Base-by-base conservation (phyloP, 35 echinoderm and acorn worm genomes). In the Holothuria glaberrima region DNA sequence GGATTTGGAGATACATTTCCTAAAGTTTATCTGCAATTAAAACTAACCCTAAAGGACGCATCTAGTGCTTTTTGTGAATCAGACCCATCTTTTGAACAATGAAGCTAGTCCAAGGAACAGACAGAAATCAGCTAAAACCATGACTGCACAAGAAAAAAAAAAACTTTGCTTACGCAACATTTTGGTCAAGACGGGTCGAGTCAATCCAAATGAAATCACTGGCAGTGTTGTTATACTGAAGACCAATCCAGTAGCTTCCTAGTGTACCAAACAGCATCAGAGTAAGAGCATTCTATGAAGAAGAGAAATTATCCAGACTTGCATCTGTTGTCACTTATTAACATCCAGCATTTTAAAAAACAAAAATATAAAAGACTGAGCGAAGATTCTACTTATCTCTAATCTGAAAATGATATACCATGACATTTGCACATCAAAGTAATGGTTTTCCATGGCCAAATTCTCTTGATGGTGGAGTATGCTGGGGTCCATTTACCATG, bases 161-260 rank as follows among this genome's bases (percentile, higher is more conserved):
- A 14, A 24, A 1, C 1, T 10, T 13, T 17, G 61, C 80, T 84
- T 13, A 84, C 80, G 52, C 17, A 46, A 84, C 14, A 34, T 61
- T 25, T 16, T 20, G 3, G 58, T 59, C 27, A 48, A 84, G 28
- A 19, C 12, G 54, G 21, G 80, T 61, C 20, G 6, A 28, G 28
- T 84, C 80, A 1, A 84, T 54, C 80, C 80, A 84, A 30, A 7
- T 24, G 19, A 61, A 84, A 26, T 61, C 28, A 9, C 58, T 13
- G 59, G 7, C 26, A 61, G 31, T 21, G 0, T 59, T 22, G 19
- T 9, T 3, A 36, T 62, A 84, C 30, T 19, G 17, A 34, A 84
- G 80, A 57, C 80, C 80, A 61, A 84, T 84, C 80, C 80, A 84
- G 57, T 35, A 84, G 30, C 80, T 61, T 0, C 57, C 57, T 30